A percentile compares a stretch with the other conserved stretches of the same genome.
Conservation (phyloP, 2,797 vertebrate genomes). For the Acanthurus tractus region DNA sequence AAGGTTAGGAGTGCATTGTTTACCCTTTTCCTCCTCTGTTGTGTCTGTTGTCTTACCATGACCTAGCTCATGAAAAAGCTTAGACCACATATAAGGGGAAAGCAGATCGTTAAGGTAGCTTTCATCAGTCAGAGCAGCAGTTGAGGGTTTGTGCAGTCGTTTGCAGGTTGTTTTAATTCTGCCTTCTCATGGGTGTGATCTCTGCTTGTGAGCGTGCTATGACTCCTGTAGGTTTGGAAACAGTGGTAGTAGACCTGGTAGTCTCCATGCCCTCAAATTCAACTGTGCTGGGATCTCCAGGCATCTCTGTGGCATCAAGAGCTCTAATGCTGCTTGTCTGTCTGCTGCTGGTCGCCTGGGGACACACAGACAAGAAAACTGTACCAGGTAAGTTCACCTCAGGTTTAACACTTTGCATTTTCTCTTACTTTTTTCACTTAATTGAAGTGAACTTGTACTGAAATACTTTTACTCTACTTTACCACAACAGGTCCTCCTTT, state of each 20-base stretch:
- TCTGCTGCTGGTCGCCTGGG: slow-evolving; percentile 89
- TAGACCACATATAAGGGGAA: slow-evolving; percentile 82
- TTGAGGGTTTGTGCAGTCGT: background rate
- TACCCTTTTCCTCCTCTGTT: slow-evolving; percentile 81
- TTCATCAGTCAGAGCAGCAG: slow-evolving; percentile 4
- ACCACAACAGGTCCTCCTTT: slow-evolving; percentile 90
- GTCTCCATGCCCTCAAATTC: slow-evolving; percentile 77
- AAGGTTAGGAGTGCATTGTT: slow-evolving; percentile 78
- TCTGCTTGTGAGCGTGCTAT: slow-evolving; percentile 62
- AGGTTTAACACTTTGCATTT: background rate
- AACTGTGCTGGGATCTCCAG: slow-evolving; percentile 73
- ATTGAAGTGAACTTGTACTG: background rate
- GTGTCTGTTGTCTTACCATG: slow-evolving; percentile 85
- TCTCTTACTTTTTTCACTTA: background rate
- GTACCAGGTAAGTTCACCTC: slow-evolving; percentile 87
- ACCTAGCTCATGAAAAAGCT: slow-evolving; percentile 76
- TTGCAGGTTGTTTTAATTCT: background rate
- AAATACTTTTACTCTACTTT: background rate
- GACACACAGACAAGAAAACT: slow-evolving; percentile 80
- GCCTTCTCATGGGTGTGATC: slow-evolving; percentile 69
- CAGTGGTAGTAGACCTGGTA: slow-evolving; percentile 75
- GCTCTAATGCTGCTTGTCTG: slow-evolving; percentile 86
- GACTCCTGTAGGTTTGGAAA: slow-evolving; percentile 62
- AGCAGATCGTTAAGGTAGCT: background rate
- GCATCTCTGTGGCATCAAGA: slow-evolving; percentile 78